Evolutionary conservation across 2,113 vertebrate species (phyloP), one percentile per base, ranked within the genome.

Genomic region (Esox niger): DNA sequence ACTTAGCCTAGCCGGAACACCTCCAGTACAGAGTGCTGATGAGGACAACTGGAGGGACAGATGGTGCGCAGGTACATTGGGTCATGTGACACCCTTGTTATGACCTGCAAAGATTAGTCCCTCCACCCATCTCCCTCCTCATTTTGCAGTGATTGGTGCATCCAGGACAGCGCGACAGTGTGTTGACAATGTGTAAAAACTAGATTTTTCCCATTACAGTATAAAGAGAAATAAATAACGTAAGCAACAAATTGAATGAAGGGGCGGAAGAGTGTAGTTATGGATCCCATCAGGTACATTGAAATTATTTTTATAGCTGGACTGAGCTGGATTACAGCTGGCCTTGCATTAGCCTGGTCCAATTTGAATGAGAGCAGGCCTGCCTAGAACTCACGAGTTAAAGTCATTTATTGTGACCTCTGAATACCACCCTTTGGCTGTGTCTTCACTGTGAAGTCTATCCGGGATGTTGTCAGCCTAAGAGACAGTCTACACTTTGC

Each of bases 341-440:
- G 86, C 77, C 46, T 58, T 46, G 80, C 79, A 84, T 90, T 87
- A 90, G 84, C 84, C 73, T 78, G 73, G 76, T 77, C 82, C 79
- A 79, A 89, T 86, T 77, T 87, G 78, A 83, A 86, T 77, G 78
- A 76, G 83, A 88, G 82, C 77, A 63, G 74, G 82, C 21, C 2
- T 15, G 32, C 5, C 3, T 33, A 33, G 25, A 11, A 26, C 77
- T 84, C 79, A 80, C 69, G 21, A 85, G 86, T 82, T 81, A 86
- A 84, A 89, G 86, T 87, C 82, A 78, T 87, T n/a, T 79, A 74
- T 74, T 79, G 76, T 89, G 85, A 86, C 89, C 84, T 88, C 86
- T 78, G 77, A 80, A 84, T 79, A 82, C 63, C 70, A 66, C 25
- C 74, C 67, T 71, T 88, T 86, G 83, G 76, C 65, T 70, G 76